These are phyloP conservation scores for Pristionchus mayeri DNA, from an alignment of 2,888 invertebrate genomes.

Conservation along the genomic window DNA sequence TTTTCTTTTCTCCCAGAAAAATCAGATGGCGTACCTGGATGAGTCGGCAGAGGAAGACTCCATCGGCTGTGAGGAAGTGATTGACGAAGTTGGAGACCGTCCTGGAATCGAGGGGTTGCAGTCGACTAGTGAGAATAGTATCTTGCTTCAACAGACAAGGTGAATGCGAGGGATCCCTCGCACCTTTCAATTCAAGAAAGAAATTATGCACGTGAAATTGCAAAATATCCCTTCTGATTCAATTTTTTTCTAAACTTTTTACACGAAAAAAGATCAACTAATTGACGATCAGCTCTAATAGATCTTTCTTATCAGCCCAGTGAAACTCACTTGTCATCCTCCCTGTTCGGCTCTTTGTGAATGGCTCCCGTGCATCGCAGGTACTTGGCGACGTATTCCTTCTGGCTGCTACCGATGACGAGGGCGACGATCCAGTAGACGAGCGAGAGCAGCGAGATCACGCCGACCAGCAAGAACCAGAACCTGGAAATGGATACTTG, in stretches of 20 bases:
- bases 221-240: too few species aligned
- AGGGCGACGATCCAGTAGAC: slow-evolving; percentile 64
- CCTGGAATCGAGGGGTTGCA: background rate
- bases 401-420: slow-evolving; percentile 53
- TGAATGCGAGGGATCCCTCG: too few species aligned
- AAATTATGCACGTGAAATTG: too few species aligned
- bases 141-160: background rate
- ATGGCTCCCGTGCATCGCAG: slow-evolving; percentile 60
- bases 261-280: too few species aligned
- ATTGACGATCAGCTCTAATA: too few species aligned
- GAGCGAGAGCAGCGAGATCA: slow-evolving; percentile 62
- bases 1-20: background rate
- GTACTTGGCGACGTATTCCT: slow-evolving; percentile 58
- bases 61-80: slow-evolving; percentile 70
- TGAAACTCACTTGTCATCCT: slow-evolving; percentile 48
- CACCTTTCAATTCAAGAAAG: background rate
- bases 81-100: slow-evolving; percentile 65
- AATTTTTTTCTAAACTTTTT: too few species aligned
- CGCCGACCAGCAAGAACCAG: slow-evolving; percentile 75
- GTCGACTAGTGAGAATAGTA: background rate
- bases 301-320: slow-evolving; percentile 13
- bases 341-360: slow-evolving; percentile 52
- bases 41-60: slow-evolving; percentile 73
- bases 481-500: slow-evolving; percentile 60
- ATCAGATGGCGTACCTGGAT: slow-evolving; percentile 63